Evolutionary conservation across 2,797 vertebrate genomes (phyloP).

Genomic region (Catamblyrhynchus diadema): DNA sequence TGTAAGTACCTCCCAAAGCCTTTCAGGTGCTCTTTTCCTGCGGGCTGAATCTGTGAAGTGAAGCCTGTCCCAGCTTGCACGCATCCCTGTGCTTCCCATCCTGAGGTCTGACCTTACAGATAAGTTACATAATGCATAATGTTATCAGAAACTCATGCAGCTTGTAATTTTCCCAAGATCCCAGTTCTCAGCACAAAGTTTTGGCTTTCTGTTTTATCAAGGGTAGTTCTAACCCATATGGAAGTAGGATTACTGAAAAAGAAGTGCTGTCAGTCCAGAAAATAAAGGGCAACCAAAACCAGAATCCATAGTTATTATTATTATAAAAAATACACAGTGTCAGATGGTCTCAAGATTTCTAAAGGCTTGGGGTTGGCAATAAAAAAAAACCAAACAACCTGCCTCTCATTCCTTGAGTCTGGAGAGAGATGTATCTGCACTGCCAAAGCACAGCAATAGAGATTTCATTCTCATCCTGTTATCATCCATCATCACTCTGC

Average conservation of each 20-base stretch:
- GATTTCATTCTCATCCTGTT: slow-evolving; percentile 27
- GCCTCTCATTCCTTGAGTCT: not conserved
- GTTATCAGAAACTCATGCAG: not conserved
- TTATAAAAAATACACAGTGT: not conserved
- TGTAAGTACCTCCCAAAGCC: not conserved
- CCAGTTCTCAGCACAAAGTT: not conserved
- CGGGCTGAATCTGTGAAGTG: not conserved
- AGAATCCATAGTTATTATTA: not conserved
- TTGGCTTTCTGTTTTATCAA: not conserved
- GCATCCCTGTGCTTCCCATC: not conserved
- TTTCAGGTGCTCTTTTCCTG: not conserved
- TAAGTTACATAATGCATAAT: not conserved
- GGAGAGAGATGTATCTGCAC: not conserved
- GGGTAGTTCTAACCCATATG: not conserved
- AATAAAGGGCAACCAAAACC: not conserved
- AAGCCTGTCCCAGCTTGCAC: not conserved
- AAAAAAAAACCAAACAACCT: not conserved
- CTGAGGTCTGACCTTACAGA: not conserved
- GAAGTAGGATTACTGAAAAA: not conserved
- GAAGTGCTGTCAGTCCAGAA: not conserved
- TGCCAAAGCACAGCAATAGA: not conserved
- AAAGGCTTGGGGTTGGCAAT: not conserved
- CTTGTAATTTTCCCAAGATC: not conserved
- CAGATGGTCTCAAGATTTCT: not conserved
- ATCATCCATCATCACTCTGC: slow-evolving; percentile 1